Evolutionary conservation across 2,888 invertebrate genomes (phyloP), one percentile per base, ranked within the genome.

Genomic region (Luperina nickerlii): DNA sequence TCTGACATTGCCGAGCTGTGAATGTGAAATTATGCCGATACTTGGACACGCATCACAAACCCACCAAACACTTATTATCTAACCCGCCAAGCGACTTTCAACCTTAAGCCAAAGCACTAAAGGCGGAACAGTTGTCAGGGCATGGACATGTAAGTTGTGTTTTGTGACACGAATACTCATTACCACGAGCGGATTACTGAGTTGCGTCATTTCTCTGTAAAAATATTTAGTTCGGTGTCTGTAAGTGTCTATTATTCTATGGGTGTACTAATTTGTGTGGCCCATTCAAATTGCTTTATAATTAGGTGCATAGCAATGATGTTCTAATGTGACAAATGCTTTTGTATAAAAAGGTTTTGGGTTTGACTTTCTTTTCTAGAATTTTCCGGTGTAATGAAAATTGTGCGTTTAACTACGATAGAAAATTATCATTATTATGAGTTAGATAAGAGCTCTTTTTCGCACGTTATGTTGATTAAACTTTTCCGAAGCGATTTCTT

Each of bases 21-120:
- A 94, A 94, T 95, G 94, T 94, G 94, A 93, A 95, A 94, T 93
- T 94, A 94, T 94, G 92, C 90, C 93, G 88, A 94, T 93, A 91
- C 90, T 89, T 76, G 87, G 88, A 90, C 89, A 90, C 88, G 89
- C 89, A 92, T 90, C 76, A 82, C 79, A 79, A 81, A 83, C 71
- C 79, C 48, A 79, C 82, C 54, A 57, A 78, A 81, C 83, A 76
- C 75, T 69, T 48, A 77, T 87, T 82, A 86, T 81, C 83, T 87
- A 87, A 86, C 82, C 73, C 75, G 74, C 54, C 77, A 66, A 70
- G 60, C 80, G 6, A 90, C 67, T 87, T 76, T 27, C 73, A 72
- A 88, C 90, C 89, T 83, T 92, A 90, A 76, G 7, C 0, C 60
- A 15, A 62, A 0, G 63, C 0, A 0, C 0, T 84, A 84, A 71